A percentile compares a stretch with the other conserved stretches of the same genome.
Evolutionary conservation across 2,113 vertebrate genomes (phyloP).

Genomic region (Crocuta crocuta): DNA sequence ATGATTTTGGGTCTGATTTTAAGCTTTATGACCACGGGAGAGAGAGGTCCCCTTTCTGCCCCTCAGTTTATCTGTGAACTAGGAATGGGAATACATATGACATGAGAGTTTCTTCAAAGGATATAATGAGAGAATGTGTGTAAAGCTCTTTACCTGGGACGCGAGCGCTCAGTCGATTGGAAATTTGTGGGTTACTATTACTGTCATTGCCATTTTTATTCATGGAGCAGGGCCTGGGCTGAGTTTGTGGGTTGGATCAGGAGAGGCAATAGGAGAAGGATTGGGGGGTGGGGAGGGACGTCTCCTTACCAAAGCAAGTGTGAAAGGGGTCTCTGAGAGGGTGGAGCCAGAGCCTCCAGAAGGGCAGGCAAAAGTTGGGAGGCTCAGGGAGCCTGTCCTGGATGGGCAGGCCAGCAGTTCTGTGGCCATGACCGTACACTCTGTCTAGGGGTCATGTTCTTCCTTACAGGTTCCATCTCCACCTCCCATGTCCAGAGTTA

Average conservation of each 20-base stretch:
- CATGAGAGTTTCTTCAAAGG: background rate
- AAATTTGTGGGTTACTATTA: background rate
- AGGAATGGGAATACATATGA: background rate
- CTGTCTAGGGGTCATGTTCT: conserved; percentile 63
- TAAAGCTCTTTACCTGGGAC: background rate
- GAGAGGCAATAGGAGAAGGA: background rate
- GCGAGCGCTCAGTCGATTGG: background rate
- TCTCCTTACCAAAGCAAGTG: background rate
- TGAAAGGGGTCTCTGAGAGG: background rate
- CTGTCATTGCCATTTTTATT: background rate
- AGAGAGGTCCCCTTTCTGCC: background rate
- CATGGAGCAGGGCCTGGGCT: background rate
- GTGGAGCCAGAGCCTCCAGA: background rate
- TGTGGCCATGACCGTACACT: conserved; percentile 56
- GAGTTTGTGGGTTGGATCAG: conserved; percentile 4
- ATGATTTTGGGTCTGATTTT: background rate
- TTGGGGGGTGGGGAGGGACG: background rate
- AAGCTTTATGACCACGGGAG: background rate
- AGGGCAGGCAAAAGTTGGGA: accelerated
- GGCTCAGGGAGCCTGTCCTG: conserved; percentile 61
- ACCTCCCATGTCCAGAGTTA: conserved; percentile 74
- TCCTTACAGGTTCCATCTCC: conserved; percentile 9
- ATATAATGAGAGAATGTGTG: background rate
- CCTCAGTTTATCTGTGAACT: background rate
- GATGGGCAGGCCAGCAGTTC: background rate